These are phyloP conservation scores for Zygothrica quintamaculata DNA, from an alignment of 2,888 invertebrate species.

Conservation along the genomic window DNA sequence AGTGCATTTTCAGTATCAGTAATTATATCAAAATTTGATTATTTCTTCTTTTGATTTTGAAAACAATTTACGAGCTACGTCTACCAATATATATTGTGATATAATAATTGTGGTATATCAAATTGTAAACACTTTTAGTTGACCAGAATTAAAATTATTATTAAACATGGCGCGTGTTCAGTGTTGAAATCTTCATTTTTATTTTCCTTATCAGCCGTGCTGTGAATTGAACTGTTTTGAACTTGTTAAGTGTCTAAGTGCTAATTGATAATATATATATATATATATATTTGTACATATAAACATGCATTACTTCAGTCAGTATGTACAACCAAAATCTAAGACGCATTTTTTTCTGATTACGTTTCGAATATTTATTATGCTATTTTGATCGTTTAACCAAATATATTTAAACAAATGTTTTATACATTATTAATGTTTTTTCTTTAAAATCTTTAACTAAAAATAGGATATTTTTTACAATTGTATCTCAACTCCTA, in stretches of 20 bases:
- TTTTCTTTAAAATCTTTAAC: no score
- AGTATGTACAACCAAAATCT: constrained; percentile 37
- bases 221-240: constrained; percentile 65
- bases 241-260: constrained; percentile 49
- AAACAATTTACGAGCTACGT: constrained; percentile 44
- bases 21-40: neutral
- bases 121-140: constrained; percentile 2
- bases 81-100: neutral
- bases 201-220: constrained; percentile 41
- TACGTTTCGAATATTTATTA: neutral
- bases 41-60: no score
- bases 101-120: neutral
- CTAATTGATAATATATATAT: constrained; percentile 71
- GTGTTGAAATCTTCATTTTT: constrained; percentile 9
- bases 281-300: constrained; percentile 9
- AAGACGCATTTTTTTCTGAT: constrained; percentile 61
- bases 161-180: constrained; percentile 47
- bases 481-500: no score
- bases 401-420: no score
- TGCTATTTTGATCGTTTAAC: neutral
- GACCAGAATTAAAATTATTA: constrained; percentile 33
- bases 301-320: constrained; percentile 24
- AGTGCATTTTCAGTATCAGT: constrained; percentile 7
- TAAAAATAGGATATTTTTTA: no score
- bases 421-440: no score